Evolutionary conservation across 2,797 vertebrate genomes (phyloP), one percentile per base, ranked within the genome.

Genomic region (Petrocephalus sullivani): DNA sequence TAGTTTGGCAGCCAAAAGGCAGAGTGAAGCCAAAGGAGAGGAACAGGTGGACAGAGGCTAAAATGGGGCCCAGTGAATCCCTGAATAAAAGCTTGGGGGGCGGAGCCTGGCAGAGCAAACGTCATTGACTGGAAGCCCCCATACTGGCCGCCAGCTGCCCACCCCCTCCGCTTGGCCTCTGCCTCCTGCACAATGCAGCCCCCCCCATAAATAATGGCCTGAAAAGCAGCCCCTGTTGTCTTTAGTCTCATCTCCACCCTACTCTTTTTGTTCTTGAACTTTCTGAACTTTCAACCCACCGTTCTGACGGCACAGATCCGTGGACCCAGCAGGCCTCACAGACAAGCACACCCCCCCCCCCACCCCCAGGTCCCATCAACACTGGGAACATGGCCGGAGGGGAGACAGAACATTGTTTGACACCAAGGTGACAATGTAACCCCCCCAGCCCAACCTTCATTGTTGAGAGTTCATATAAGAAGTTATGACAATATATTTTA

Each of bases 401-500:
- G 75, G 19, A 5, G 71, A 5, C 16, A 33, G 16, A 12, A n/a
- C 37, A 10, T 49, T 6, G 19, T n/a, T n/a, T 81, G 41, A 49
- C 41, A 81, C 41, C 93, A 91, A 37, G 83, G 86, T 54, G 92
- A 92, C 93, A 94, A 95, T 91, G 92, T 90, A 93, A 95, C 95
- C 93, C 49, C 33, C 14, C 56, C n/a, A 3, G 21, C 71, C 41
- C 41, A 28, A 61, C 60, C n/a, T 16, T 94, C 92, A 91, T 94
- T 95, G 95, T 94, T 92, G 92, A 94, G 93, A 93, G 94, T 95
- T 95, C 95, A 95, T 95, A 94, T 94, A 95, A 94, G 92, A 90
- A 93, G 95, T 91, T 93, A 95, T 94, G 95, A 96, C 94, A 95
- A 95, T 95, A 94, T 95, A 93, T 93, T 96, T 96, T 94, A 95